Evolutionary conservation across 2,113 vertebrate genomes (phyloP), one percentile per base, ranked within the genome.

Genomic region (Pundamilia nyererei): DNA sequence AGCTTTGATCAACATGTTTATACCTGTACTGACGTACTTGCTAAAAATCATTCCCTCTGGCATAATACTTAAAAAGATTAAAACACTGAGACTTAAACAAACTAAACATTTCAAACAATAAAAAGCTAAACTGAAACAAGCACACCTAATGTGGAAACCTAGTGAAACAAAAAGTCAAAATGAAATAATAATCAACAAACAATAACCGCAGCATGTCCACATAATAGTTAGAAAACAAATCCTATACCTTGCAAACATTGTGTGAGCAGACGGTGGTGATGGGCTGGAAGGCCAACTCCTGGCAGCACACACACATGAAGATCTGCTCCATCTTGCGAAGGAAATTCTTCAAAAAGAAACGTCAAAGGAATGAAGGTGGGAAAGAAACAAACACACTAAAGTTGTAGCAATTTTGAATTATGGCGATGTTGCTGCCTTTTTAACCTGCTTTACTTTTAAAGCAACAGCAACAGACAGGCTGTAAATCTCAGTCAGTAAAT

Each of bases 301-400:
- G 99, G 96, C 99, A 99, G 97, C 98, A 99, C 84, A 99, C 97
- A 82, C 99, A 99, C 99, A 99, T 99, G 93, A 99, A 99, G 86
- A 97, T 97, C 90, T 99, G 98, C 94, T 99, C 98, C 96, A 99
- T 96, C 95, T 98, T 99, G 92, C 97, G 97, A 94, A 99, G 95
- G 95, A 99, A 99, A 96, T 98, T 98, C 99, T 99, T 86, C 11
- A 55, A 90, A 85, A 42, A 54, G 21, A 89, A 65, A 86, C 5
- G 6, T 29, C 3, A 24, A 42, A 79, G 5, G n/a, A 55, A 70
- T 49, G 21, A 33, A 38, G 3, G 15, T 83, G 19, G 8, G 40
- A 81, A n/a, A 47, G 19, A 45, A 42, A 81, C 13, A 24, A 65
- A 72, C 54, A 56, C 2, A 77, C 72, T 77, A n/a, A 77, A 8